Evolutionary conservation across 2,888 invertebrate genomes (phyloP), one percentile per base, ranked within the genome.

Genomic region (Rhagium mordax): DNA sequence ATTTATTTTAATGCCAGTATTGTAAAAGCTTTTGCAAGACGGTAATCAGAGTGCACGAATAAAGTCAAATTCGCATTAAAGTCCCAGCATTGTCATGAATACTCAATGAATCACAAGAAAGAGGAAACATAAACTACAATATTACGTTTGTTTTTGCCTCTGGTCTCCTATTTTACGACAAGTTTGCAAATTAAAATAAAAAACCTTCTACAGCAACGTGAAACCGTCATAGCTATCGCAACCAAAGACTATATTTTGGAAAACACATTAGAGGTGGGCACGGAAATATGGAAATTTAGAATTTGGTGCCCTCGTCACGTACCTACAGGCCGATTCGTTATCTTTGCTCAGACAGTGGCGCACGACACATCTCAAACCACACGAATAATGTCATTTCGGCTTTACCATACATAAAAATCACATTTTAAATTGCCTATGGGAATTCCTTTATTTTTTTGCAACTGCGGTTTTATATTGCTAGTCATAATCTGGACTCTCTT

Each of bases 261-360:
- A 61, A 61, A 61, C 61, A 47, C 61, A 61, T 49, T 33, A 57
- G 66, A 66, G 66, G 55, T 55, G 57, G 66, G 41, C 66, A 29
- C 53, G 51, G 57, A 20, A 21, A 55, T 66, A 66, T 66, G 66
- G 33, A 66, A 66, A 66, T 66, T 8, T 20, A 41, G 21, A 3
- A 20, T 61, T 78, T 78, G 74, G 71, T 70, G 77, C 75, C 70
- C 79, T 57, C 66, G 78, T 81, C 83, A 83, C 83, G 83, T 82
- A 78, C 78, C 67, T 74, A 77, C 59, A 57, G 73, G 71, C 77
- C 82, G 78, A 83, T 83, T 84, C 81, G 81, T 84, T 84, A 82
- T 84, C 83, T 80, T 74, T 74, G 75, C 75, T 75, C 68, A 70
- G 71, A 70, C 77, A 78, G 74, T 74, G 76, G 74, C 72, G 72